Evolutionary conservation across 2,797 vertebrate genomes (phyloP), one percentile per base, ranked within the genome.

Genomic region (Pseudochirops cupreus): DNA sequence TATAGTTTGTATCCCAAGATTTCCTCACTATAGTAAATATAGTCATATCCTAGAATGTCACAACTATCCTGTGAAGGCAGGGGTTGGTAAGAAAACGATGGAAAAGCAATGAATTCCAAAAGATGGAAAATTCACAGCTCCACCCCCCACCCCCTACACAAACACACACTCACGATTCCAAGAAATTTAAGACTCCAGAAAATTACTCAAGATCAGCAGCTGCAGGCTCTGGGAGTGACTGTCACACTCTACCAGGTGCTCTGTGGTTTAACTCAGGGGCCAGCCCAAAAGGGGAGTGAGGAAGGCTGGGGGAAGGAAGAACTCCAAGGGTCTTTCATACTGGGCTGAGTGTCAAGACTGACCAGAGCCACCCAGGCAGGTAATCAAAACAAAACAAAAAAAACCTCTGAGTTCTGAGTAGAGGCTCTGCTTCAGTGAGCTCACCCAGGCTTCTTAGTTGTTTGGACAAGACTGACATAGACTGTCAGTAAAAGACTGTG

Each of bases 1-100:
- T 29, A 91, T 18, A 92, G 1, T 95, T 82, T n/a, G 94, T 95
- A 50, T 56, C 26, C 58, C 91, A 74, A 67, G 91, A 91, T 39
- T 90, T 94, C 92, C 95, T 97, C 94, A 94, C 29, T n/a, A 28
- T 29, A 74, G 91, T 90, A 93, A 92, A 96, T 62, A 62, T 56
- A 92, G 94, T 16, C 82, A 87, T 59, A 91, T 90, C 90, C 91
- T 93, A 74, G 95, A 93, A 94, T 26, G 24, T 87, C 39, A 97
- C 54, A 74, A 97, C 0, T 92, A 50, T 96, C 82, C 95, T 93
- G 54, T 94, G 94, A 96, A 33, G 57, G 56, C 24, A n/a, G 94
- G 0, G 91, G 58, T 31, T 92, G 67, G 93, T 87, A 92, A 95
- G 55, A 96, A 50, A 97, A 91, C 93, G 56, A 57, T 54, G 90